phyloP scores from a whole-genome alignment of 64 coral and sea anemone species.

The Dendronephthya gigantea region DNA sequence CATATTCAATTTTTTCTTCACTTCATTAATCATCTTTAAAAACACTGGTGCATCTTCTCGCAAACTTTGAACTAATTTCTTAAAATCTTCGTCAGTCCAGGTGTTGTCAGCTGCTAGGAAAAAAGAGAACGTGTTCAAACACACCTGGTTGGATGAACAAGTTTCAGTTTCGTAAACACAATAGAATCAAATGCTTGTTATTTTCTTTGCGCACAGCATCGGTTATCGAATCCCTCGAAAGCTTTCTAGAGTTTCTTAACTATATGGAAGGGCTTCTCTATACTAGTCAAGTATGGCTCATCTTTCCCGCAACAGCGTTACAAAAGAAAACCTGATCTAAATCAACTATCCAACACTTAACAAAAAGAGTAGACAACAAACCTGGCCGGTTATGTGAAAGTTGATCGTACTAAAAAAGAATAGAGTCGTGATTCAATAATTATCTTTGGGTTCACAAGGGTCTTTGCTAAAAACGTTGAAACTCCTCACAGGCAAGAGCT shows the following conservation, averaged over 20 bases:
- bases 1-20: neutral
- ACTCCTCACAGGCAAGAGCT: neutral
- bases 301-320: neutral
- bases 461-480: neutral
- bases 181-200: too few species aligned
- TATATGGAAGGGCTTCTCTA: too few species aligned
- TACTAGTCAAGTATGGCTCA: too few species aligned
- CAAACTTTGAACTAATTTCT: neutral
- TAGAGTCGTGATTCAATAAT: neutral
- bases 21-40: neutral
- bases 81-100: neutral
- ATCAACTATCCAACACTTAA: neutral
- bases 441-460: too few species aligned
- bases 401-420: too few species aligned
- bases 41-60: neutral
- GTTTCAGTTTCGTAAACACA: neutral
- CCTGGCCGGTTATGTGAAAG: neutral
- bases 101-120: neutral
- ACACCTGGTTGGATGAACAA: neutral
- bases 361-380: neutral
- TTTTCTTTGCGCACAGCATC: too few species aligned
- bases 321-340: neutral
- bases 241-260: too few species aligned
- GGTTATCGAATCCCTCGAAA: too few species aligned
- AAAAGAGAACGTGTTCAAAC: neutral